These are phyloP conservation scores for Drosophila fuyamai DNA, from an alignment of 1,140 invertebrate genomes.

Conservation along the genomic window DNA sequence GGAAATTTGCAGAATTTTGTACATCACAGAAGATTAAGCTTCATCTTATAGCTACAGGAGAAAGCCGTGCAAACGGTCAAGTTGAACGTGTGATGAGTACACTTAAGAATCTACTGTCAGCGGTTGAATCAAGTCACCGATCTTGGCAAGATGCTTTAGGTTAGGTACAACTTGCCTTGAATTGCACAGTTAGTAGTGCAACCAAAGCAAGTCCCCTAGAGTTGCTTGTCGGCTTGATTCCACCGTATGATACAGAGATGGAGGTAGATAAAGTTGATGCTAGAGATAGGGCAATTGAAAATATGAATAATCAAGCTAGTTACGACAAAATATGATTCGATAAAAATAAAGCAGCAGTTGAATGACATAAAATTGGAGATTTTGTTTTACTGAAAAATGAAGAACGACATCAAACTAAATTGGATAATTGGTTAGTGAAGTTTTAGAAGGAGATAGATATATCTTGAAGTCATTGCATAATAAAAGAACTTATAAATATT, in stretches of 20 bases:
- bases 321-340: slow-evolving; percentile 23
- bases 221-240: no score
- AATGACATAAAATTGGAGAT: slow-evolving; percentile 9
- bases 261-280: slow-evolving; percentile 7
- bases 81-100: slow-evolving; percentile 11
- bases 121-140: no score
- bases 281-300: slow-evolving; percentile 21
- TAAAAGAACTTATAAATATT: slow-evolving; percentile 15
- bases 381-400: slow-evolving; percentile 19
- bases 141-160: no score
- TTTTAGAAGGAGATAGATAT: no score
- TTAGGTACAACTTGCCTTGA: no score
- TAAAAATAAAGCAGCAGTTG: slow-evolving; percentile 24
- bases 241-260: no score
- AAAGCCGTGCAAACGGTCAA: slow-evolving; percentile 30
- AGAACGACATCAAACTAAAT: slow-evolving; percentile 18
- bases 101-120: no score
- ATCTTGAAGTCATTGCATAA: slow-evolving; percentile 11
- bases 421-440: slow-evolving; percentile 2
- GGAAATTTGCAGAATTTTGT: slow-evolving; percentile 4
- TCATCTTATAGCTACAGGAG: slow-evolving; percentile 21
- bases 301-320: slow-evolving; percentile 16
- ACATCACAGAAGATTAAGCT: slow-evolving; percentile 13
- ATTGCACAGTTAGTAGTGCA: no score
- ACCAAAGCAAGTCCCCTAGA: no score